Evolutionary conservation across 2,113 vertebrate genomes (phyloP), one percentile per base, ranked within the genome.

Genomic region (Poecile atricapillus): DNA sequence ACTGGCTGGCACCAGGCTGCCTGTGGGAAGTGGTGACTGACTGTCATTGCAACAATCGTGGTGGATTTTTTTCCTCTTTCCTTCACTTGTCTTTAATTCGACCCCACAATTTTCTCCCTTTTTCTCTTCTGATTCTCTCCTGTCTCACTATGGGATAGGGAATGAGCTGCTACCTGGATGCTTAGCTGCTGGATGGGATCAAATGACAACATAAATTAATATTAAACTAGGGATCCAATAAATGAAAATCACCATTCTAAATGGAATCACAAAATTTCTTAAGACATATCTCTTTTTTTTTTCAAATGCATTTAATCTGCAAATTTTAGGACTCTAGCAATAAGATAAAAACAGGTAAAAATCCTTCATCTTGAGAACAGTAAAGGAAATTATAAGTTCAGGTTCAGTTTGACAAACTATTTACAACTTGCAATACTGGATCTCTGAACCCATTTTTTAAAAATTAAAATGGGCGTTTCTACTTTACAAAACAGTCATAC

Each of bases 161-260:
- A 88, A 63, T 4, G 19, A 80, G 21, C 14, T 59, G 18, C 17
- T 56, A 24, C 10, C 3, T 21, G 27, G 11, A 15, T 69, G 28
- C 24, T 65, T 70, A 75, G 18, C 15, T 60, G 67, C 39, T 63
- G n/a, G 17, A 28, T 7, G 2, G 22, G 41, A 44, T 78, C 52
- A 82, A 75, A 52, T 16, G 22, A 53, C 43, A 82, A 23, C 65
- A 75, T 1, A 39, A 85, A 95, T 93, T 91, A 95, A 78, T 89
- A 87, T 83, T 81, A 95, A 94, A 87, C 44, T 77, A 89, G 56
- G 63, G 53, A 92, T 93, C 27, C 37, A 93, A 73, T 68, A 93
- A 97, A 92, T 87, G 24, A 93, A 97, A 95, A 95, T 81, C 27
- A 79, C 23, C 27, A 68, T 79, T 94, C 78, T 95, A 87, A 96